A percentile compares a stretch with the other conserved stretches of the same genome.
These are phyloP conservation scores for Dasyprocta punctata DNA, from an alignment of 2,113 vertebrate species.

Conservation along the genomic window DNA sequence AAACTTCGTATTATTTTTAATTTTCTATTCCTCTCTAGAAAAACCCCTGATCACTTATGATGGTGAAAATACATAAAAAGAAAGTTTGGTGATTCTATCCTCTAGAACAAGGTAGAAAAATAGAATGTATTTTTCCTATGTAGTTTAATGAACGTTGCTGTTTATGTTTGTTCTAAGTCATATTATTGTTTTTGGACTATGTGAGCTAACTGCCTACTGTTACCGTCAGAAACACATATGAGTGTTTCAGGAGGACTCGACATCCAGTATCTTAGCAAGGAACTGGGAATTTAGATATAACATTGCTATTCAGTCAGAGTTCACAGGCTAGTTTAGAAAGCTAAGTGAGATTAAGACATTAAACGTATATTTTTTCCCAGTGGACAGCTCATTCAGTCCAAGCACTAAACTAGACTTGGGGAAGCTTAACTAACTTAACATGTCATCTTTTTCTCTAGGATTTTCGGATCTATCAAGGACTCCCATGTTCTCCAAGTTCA, in stretches of 20 bases:
- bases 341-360: neutral
- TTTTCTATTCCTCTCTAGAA: constrained; percentile 31
- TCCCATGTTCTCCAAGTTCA: neutral
- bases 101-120: neutral
- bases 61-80: constrained; percentile 26
- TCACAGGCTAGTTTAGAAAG: neutral
- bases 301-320: neutral
- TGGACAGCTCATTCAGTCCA: neutral
- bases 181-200: neutral
- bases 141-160: neutral
- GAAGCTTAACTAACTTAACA: neutral
- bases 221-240: neutral
- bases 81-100: neutral
- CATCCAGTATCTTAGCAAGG: neutral
- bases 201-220: neutral
- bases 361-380: neutral
- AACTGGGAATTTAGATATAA: neutral
- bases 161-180: neutral
- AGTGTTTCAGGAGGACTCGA: neutral
- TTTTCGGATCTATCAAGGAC: neutral
- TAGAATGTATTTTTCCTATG: neutral
- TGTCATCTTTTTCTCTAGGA: neutral
- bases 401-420: neutral
- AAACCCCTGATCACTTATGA: neutral
- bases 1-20: neutral